A percentile compares a stretch with the other conserved stretches of the same genome.
Conservation (phyloP, 2,888 invertebrate genomes). For the Tenthredo mesomela region DNA sequence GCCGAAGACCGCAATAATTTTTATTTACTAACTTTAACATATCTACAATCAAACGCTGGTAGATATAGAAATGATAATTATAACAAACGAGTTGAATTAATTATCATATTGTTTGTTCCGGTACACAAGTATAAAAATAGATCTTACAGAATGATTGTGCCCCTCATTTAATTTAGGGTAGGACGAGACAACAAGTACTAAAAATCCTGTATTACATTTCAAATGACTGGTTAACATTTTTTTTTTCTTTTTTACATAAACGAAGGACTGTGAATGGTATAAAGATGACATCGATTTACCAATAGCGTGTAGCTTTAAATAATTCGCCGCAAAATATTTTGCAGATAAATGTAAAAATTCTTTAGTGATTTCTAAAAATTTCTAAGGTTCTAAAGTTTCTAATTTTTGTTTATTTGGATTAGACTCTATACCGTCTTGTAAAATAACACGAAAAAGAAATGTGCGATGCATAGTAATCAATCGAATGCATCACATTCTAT, state of each 20-base stretch:
- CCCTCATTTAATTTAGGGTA: conserved; percentile 50
- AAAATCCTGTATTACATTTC: conserved; percentile 14
- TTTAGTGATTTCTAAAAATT: conserved; percentile 13
- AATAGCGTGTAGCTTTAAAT: not conserved
- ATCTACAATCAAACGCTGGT: conserved; percentile 20
- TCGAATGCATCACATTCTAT: conserved; percentile 30
- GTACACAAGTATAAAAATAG: conserved; percentile 34
- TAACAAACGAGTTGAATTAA: conserved; percentile 52
- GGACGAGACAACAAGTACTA: conserved; percentile 14
- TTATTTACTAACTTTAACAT: conserved; percentile 12
- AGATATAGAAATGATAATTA: conserved; percentile 50
- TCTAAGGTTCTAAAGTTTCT: not conserved
- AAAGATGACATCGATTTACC: not conserved
- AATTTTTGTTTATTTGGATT: not conserved
- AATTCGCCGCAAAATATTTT: not conserved
- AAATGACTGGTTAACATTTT: conserved; percentile 27
- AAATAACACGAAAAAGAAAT: not conserved
- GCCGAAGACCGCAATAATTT: not conserved
- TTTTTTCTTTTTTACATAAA: not conserved
- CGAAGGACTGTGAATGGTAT: not conserved
- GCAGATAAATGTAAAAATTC: not conserved
- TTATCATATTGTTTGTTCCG: conserved; percentile 51
- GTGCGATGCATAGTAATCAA: conserved; percentile 31
- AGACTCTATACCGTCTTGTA: not conserved
- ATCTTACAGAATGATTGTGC: conserved; percentile 36